phyloP scores from a whole-genome alignment of 1,140 invertebrate genomes.

The Meloidogyne exigua region DNA sequence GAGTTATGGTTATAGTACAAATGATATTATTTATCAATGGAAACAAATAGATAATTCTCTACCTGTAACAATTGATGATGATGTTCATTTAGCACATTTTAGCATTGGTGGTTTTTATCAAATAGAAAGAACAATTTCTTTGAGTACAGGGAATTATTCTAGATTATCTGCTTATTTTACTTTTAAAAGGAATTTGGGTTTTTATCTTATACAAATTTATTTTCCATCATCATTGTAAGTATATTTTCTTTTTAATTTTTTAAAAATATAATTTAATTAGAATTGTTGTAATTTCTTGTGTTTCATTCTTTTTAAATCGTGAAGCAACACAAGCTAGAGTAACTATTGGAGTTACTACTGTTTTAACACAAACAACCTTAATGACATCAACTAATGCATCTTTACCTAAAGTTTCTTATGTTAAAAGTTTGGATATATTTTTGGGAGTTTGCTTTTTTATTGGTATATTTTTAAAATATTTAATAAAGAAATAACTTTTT shows the following conservation, averaged over 20 bases:
- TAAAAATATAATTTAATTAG: neutral
- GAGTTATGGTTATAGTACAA: conserved; percentile 88
- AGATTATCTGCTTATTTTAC: conserved; percentile 93
- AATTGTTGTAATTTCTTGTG: conserved; percentile 61
- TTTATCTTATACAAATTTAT: conserved; percentile 98
- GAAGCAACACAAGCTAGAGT: conserved; percentile 94
- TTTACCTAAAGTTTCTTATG: conserved; percentile 69
- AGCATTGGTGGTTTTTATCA: conserved; percentile 86
- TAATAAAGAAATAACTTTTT: no score
- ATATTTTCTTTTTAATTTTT: neutral
- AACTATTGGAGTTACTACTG: conserved; percentile 73
- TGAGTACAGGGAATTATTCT: conserved; percentile 95
- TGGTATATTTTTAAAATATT: conserved; percentile 21
- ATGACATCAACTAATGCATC: conserved; percentile 63
- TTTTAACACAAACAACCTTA: conserved; percentile 63
- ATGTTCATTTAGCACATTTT: conserved; percentile 75
- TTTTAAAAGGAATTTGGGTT: conserved; percentile 96
- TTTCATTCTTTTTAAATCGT: conserved; percentile 85
- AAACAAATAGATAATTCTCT: conserved; percentile 24
- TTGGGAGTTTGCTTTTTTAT: conserved; percentile 64
- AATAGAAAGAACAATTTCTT: conserved; percentile 82
- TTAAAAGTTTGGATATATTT: conserved; percentile 63
- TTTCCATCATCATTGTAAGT: conserved; percentile 83
- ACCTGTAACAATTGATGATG: conserved; percentile 65
- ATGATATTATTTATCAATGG: conserved; percentile 95